phyloP scores from a whole-genome alignment of 2,113 vertebrate species.

The Glaucidium brasilianum region DNA sequence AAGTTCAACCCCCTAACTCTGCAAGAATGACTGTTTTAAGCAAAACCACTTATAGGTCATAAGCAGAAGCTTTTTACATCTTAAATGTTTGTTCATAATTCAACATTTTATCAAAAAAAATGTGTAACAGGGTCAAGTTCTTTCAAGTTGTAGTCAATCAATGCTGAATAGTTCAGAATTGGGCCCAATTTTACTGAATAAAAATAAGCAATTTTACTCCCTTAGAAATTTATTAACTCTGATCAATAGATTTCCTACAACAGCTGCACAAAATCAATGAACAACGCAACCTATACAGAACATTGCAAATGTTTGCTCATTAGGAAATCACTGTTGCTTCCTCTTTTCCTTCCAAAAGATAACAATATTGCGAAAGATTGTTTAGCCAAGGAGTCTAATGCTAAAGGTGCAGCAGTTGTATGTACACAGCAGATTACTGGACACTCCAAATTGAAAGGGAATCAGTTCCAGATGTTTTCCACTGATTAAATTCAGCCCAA shows the following conservation, averaged over 20 bases:
- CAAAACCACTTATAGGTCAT: neutral
- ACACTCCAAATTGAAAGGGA: neutral
- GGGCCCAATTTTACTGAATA: neutral
- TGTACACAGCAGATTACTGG: neutral
- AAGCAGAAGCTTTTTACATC: neutral
- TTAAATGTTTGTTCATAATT: neutral
- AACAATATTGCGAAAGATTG: constrained; percentile 13
- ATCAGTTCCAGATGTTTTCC: constrained; percentile 52
- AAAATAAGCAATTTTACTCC: neutral
- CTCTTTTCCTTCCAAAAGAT: constrained; percentile 25
- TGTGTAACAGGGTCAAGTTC: neutral
- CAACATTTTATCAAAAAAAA: neutral
- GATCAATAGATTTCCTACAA: constrained; percentile 23
- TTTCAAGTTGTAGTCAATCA: neutral
- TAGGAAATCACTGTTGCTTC: constrained; percentile 29
- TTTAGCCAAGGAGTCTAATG: neutral
- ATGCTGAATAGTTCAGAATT: neutral
- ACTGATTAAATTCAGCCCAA: constrained; percentile 4
- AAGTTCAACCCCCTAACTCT: neutral
- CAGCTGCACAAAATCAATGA: constrained; percentile 32
- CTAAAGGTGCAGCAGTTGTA: neutral
- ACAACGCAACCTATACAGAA: neutral
- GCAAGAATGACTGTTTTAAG: neutral
- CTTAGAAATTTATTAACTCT: constrained; percentile 38
- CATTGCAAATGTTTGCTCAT: constrained; percentile 28